phyloP scores from a whole-genome alignment of 23 tunicate species.

The Corella eumyota region DNA sequence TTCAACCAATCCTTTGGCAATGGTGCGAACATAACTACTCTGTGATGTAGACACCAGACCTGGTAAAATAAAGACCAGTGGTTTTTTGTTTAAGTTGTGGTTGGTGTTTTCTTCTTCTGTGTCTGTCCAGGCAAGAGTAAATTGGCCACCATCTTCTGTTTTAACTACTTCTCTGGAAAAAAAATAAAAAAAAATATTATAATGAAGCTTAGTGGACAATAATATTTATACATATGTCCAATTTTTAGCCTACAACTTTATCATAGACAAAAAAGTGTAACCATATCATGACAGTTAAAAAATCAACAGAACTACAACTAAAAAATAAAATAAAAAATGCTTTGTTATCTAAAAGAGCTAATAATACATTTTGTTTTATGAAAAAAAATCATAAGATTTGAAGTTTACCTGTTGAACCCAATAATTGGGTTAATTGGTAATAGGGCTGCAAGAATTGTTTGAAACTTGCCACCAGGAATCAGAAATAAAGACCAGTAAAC shows the following conservation, averaged over 20 bases:
- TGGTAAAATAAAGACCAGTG: slow-evolving; percentile 59
- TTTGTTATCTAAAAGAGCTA: no score
- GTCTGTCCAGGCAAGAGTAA: slow-evolving; percentile 63
- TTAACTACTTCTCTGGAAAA: slow-evolving; percentile 35
- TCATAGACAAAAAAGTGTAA: no score
- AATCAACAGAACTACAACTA: background rate
- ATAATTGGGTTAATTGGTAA: slow-evolving; percentile 23
- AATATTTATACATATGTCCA: no score
- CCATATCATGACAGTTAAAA: no score
- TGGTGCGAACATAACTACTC: slow-evolving; percentile 25
- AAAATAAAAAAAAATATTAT: no score
- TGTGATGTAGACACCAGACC: slow-evolving; percentile 60
- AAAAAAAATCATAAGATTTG: no score
- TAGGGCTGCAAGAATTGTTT: slow-evolving; percentile 49
- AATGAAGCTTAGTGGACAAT: no score
- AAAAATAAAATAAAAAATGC: background rate
- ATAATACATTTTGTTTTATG: no score
- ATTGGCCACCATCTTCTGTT: slow-evolving; percentile 65
- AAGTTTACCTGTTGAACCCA: slow-evolving; percentile 24
- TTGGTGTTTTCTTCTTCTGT: slow-evolving; percentile 1
- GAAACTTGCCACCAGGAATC: slow-evolving; percentile 70
- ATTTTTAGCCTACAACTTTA: no score
- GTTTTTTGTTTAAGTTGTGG: slow-evolving; percentile 12
- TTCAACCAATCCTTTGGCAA: slow-evolving; percentile 14
- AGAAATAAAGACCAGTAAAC: slow-evolving; percentile 52